These are phyloP conservation scores for Tribolium castaneum DNA, from an alignment of 1,140 invertebrate genomes.

Conservation along the genomic window DNA sequence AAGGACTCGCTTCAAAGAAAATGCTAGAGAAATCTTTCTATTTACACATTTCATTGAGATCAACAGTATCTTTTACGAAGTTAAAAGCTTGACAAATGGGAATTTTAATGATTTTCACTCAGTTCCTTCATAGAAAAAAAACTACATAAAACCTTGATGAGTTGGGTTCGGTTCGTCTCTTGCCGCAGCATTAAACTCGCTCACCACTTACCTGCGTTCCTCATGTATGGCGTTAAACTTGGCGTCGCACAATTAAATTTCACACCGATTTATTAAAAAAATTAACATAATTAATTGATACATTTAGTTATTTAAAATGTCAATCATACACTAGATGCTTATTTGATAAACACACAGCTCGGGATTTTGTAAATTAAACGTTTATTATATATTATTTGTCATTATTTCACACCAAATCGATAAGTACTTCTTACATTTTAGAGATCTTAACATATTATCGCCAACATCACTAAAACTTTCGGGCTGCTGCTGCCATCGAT, in stretches of 20 bases:
- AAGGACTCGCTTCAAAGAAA: neutral
- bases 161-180: neutral
- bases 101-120: no score
- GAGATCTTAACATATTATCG: slow-evolving; percentile 59
- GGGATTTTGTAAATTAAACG: slow-evolving; percentile 60
- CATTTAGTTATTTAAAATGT: slow-evolving; percentile 47
- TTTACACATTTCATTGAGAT: slow-evolving; percentile 11
- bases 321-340: slow-evolving; percentile 56
- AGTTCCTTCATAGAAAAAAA: neutral
- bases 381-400: slow-evolving; percentile 61
- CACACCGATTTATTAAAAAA: slow-evolving; percentile 34
- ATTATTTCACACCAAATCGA: slow-evolving; percentile 62
- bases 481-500: slow-evolving; percentile 48
- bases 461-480: slow-evolving; percentile 56
- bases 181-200: neutral
- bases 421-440: slow-evolving; percentile 60
- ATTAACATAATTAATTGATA: slow-evolving; percentile 40
- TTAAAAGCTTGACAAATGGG: no score
- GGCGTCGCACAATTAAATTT: neutral
- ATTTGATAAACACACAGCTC: slow-evolving; percentile 58
- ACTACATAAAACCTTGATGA: neutral
- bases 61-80: neutral
- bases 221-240: neutral
- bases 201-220: neutral
- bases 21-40: slow-evolving; percentile 10